These are phyloP conservation scores for Rhaphigaster nebulosa DNA, from an alignment of 2,888 invertebrate species.

Conservation along the genomic window DNA sequence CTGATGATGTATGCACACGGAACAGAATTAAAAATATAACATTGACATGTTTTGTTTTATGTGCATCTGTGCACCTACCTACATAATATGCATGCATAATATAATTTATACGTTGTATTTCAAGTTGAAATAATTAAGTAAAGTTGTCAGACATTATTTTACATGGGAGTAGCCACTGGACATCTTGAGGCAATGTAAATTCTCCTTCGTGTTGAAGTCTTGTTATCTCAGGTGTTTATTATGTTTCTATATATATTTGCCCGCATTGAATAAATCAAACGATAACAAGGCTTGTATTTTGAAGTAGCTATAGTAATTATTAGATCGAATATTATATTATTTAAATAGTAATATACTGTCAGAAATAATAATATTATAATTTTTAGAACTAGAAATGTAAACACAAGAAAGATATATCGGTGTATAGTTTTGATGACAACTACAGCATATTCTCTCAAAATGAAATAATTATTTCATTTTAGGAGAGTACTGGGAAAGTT, in stretches of 20 bases:
- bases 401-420: too few species aligned
- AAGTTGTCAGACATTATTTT: background rate
- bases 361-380: too few species aligned
- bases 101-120: background rate
- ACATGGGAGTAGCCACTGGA: background rate
- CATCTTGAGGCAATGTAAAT: background rate
- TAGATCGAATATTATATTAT: background rate
- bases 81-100: slow-evolving; percentile 1
- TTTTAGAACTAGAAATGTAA: too few species aligned
- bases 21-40: background rate
- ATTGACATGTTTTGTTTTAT: background rate
- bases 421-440: too few species aligned
- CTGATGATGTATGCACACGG: background rate
- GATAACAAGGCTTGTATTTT: background rate
- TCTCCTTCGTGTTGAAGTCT: background rate
- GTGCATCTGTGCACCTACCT: background rate
- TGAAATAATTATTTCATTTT: too few species aligned
- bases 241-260: background rate
- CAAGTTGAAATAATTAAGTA: background rate
- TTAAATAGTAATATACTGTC: background rate
- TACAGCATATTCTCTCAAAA: too few species aligned
- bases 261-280: background rate
- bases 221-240: background rate
- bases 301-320: background rate
- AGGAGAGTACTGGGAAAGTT: too few species aligned